Evolutionary conservation across 2,797 vertebrate species (phyloP).

Genomic region (Hylomyscus alleni): DNA sequence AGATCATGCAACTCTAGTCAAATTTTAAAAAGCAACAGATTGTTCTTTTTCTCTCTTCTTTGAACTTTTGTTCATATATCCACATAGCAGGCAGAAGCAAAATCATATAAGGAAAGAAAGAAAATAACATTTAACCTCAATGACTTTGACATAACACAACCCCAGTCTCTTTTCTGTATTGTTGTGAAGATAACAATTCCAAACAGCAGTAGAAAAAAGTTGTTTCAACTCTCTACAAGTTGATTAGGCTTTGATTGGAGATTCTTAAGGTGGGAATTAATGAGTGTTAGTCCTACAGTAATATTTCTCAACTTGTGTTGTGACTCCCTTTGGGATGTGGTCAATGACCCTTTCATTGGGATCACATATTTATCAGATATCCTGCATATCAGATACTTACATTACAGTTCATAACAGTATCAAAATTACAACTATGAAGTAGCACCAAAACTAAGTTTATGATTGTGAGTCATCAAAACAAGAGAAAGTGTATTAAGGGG

Average conservation of each 20-base stretch:
- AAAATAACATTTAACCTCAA: neutral
- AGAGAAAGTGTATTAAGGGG: neutral
- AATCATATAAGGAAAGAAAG: neutral
- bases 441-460: neutral
- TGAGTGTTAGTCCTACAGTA: neutral
- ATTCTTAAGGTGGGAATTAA: neutral
- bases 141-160: neutral
- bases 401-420: neutral
- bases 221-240: neutral
- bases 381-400: neutral
- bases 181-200: neutral
- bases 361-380: neutral
- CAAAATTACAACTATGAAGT: neutral
- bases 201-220: neutral
- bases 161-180: neutral
- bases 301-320: neutral
- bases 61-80: neutral
- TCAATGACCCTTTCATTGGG: neutral
- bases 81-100: no score
- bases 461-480: neutral
- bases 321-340: neutral
- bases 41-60: neutral
- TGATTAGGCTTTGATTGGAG: neutral
- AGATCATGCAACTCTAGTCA: neutral
- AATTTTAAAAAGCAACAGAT: neutral